These are phyloP conservation scores for Chondrilla cf. caribensis DNA, from an alignment of 37 sponge, comb jelly and placozoan species.

Conservation along the genomic window DNA sequence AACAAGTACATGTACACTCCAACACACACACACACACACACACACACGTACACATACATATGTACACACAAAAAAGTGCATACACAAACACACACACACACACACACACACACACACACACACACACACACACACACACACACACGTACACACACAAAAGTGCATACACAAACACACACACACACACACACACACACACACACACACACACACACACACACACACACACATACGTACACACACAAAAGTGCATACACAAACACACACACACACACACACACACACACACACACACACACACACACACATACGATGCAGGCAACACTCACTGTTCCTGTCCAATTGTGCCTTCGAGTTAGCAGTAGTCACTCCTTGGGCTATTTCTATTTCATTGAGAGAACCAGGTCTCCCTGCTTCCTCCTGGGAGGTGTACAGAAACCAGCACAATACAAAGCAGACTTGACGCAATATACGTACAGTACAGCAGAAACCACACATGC, in stretches of 20 bases:
- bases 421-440: not conserved
- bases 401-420: not conserved
- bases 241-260: too few species aligned
- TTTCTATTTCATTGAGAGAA: not conserved
- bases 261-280: too few species aligned
- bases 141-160: too few species aligned
- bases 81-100: constrained; percentile 11
- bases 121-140: not conserved
- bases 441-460: too few species aligned
- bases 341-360: constrained; percentile 1
- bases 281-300: too few species aligned
- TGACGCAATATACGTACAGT: too few species aligned
- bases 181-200: not conserved
- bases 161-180: too few species aligned
- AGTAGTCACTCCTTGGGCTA: constrained; percentile 13
- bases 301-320: too few species aligned
- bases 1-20: too few species aligned
- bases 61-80: too few species aligned
- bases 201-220: not conserved
- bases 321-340: constrained; percentile 24
- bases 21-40: not conserved
- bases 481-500: too few species aligned
- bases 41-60: not conserved
- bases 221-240: too few species aligned
- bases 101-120: constrained; percentile 22